phyloP scores from a whole-genome alignment of 2,113 vertebrate genomes.

The Platycercus adscitus region DNA sequence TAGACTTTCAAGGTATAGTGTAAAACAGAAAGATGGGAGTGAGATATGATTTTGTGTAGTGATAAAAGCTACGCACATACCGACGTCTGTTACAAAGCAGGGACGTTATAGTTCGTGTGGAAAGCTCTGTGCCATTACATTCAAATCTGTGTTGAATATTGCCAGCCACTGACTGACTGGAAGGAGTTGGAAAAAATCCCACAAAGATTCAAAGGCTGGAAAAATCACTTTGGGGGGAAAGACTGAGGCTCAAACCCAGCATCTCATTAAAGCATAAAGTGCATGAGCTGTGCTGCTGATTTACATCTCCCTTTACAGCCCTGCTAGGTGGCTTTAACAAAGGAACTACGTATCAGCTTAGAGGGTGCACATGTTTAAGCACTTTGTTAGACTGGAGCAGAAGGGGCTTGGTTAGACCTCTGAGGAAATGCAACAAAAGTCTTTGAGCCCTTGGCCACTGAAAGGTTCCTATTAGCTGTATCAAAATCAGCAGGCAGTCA shows the following conservation, averaged over 20 bases:
- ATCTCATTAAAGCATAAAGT: constrained; percentile 41
- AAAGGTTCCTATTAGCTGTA: background rate
- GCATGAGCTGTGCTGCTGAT: constrained; percentile 20
- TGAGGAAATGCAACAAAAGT: background rate
- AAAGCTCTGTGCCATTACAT: background rate
- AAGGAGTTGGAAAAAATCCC: constrained; percentile 48
- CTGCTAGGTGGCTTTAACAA: constrained; percentile 34
- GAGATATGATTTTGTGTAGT: background rate
- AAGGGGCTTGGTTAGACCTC: background rate
- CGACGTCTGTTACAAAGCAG: background rate
- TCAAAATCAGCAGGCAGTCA: background rate
- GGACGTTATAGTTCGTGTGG: background rate
- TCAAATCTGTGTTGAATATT: background rate
- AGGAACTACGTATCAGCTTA: background rate
- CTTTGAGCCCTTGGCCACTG: background rate
- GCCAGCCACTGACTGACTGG: constrained; percentile 36
- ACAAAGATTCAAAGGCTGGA: constrained; percentile 16
- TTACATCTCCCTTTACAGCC: constrained; percentile 30
- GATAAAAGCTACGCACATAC: background rate
- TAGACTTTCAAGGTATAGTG: background rate
- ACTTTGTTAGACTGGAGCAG: background rate
- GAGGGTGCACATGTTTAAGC: background rate
- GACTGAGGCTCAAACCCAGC: constrained; percentile 30
- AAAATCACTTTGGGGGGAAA: constrained; percentile 42
- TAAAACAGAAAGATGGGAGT: background rate